A percentile compares a stretch with the other conserved stretches of the same genome.
Conservation (phyloP, 1,140 invertebrate species). For the Saccostrea glomerata region DNA sequence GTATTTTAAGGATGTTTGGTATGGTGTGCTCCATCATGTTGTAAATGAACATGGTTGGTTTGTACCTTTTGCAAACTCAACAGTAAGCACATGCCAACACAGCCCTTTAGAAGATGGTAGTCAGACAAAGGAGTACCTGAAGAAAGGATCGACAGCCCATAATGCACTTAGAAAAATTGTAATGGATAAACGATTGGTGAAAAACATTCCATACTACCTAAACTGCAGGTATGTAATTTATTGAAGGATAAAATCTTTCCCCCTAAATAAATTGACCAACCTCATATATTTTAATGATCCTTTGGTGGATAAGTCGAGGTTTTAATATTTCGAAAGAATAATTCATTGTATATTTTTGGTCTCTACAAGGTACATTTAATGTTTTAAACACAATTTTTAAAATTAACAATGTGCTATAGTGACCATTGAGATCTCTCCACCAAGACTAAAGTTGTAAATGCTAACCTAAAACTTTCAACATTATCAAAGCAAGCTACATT, state of each 20-base stretch:
- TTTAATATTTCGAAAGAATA: background rate
- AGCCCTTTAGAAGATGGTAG: conserved; percentile 5
- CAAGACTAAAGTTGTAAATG: no score
- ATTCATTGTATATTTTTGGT: background rate
- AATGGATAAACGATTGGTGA: conserved; percentile 43
- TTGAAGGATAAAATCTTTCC: background rate
- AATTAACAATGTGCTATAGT: background rate
- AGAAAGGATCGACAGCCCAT: conserved; percentile 39
- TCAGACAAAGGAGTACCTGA: background rate
- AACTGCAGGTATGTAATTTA: conserved; percentile 42
- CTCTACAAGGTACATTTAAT: no score
- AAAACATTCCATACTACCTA: conserved; percentile 42
- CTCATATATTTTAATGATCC: no score
- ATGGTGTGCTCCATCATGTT: conserved; percentile 45
- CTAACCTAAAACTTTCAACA: background rate
- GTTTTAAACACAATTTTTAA: no score
- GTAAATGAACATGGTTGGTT: conserved; percentile 46
- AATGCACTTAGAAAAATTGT: conserved; percentile 16
- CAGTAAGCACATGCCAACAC: background rate
- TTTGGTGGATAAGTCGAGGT: no score
- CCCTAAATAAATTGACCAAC: background rate
- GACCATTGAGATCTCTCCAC: no score
- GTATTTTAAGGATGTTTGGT: conserved; percentile 38
- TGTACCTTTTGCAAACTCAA: background rate
- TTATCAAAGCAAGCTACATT: background rate